Base-by-base conservation (phyloP, 2,797 vertebrate species). In the Dendrocincla fuliginosa region DNA sequence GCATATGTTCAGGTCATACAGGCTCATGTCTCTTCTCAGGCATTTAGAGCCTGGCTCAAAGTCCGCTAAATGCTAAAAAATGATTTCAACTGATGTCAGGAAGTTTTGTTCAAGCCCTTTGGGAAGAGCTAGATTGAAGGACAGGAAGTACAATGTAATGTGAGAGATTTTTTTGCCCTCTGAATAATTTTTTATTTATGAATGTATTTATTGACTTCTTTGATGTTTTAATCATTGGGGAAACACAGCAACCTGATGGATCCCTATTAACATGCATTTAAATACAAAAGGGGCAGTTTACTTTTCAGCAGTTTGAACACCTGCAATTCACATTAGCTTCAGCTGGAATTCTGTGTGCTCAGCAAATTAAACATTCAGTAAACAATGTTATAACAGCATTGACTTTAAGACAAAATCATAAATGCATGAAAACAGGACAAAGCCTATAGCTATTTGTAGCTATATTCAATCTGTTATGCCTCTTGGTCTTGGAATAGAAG, bases 371-470 rank as follows among this genome's bases (percentile, higher is more conserved):
- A 90, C 4, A 6, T 81, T 84, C 89, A 84, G 74, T 84, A 95
- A 95, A 95, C 76, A 89, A 84, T 39, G 44, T 81, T 93, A 57
- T 63, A 84, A 60, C 35, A 94, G 47, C 35, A 16, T 70, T 90
- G 76, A 87, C 91, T 96, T 96, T 84, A 90, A 91, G 80, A 95
- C 56, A 55, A 84, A 96, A 79, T 84, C 73, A 91, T 82, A 88
- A 95, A 91, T 79, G 87, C 89, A 84, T 90, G 63, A 88, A 93
- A 95, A 76, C 39, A 84, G 80, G 83, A 91, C 41, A 4, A 94
- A 90, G 83, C 77, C 80, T 80, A 63, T 57, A 93, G 78, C 77
- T 90, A 77, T 93, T 92, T 90, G 86, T 82, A 90, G 55, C 65
- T 90, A 41, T 95, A 59, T 84, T 88, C 79, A 89, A 90, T 80